Conservation (phyloP, 2,888 invertebrate genomes). For the Drosophila conformis region DNA sequence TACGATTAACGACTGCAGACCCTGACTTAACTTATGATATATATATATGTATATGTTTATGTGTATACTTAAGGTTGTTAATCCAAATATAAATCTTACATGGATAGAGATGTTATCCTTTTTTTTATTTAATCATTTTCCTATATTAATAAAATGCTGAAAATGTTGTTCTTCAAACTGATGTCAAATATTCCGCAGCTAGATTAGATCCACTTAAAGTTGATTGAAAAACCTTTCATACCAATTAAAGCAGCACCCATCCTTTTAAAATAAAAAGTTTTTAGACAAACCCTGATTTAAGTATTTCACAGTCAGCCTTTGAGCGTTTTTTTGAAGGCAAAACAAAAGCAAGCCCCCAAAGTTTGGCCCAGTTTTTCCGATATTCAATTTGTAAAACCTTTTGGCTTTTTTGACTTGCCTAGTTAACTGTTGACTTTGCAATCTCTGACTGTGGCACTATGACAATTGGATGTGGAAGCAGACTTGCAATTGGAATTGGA, state of each 20-base stretch:
- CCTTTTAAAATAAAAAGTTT: constrained; percentile 19
- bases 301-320: constrained; percentile 17
- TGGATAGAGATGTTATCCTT: background rate
- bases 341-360: constrained; percentile 41
- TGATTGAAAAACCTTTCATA: constrained; percentile 1
- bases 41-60: background rate
- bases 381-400: constrained; percentile 75
- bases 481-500: constrained; percentile 30
- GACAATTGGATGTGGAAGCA: constrained; percentile 55
- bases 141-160: background rate
- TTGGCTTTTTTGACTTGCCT: constrained; percentile 71
- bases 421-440: constrained; percentile 70
- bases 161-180: background rate
- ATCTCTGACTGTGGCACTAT: constrained; percentile 32
- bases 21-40: background rate
- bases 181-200: background rate
- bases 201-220: background rate
- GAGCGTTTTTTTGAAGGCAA: constrained; percentile 9
- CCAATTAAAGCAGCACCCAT: constrained; percentile 25
- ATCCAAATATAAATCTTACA: background rate
- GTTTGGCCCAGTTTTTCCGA: constrained; percentile 60
- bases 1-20: background rate
- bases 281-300: constrained; percentile 30
- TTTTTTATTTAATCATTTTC: background rate
- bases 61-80: background rate